These are phyloP conservation scores for Heliconius eleuchia DNA, from an alignment of 1,140 invertebrate species.

Conservation along the genomic window DNA sequence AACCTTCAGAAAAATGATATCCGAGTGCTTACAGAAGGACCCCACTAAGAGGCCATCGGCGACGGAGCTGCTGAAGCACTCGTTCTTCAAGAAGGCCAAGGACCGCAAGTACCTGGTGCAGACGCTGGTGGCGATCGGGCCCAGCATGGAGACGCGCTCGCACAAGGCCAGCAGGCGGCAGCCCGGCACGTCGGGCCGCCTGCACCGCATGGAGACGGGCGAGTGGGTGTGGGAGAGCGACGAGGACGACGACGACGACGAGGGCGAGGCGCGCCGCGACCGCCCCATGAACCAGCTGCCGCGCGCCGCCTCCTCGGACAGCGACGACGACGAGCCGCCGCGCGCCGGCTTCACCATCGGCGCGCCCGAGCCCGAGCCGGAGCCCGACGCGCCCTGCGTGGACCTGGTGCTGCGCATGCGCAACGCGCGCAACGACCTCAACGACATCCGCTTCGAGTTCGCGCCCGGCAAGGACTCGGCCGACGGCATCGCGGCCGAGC, in stretches of 20 bases:
- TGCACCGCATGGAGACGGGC: slow-evolving; percentile 97
- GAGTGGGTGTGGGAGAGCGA: slow-evolving; percentile 99
- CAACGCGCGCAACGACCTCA: slow-evolving; percentile 95
- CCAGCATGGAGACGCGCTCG: slow-evolving; percentile 92
- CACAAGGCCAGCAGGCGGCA: slow-evolving; percentile 93
- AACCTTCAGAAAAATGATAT: slow-evolving; percentile 98
- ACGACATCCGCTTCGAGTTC: slow-evolving; percentile 99
- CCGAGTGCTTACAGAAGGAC: slow-evolving; percentile 98
- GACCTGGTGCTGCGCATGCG: slow-evolving; percentile 73
- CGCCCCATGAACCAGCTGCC: slow-evolving; percentile 82
- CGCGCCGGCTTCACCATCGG: slow-evolving; percentile 69
- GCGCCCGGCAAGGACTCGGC: slow-evolving; percentile 96
- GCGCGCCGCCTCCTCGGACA: slow-evolving; percentile 82
- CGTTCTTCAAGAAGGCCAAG: slow-evolving; percentile 99
- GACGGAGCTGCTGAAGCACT: slow-evolving; percentile 98
- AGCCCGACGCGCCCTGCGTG: slow-evolving; percentile 58
- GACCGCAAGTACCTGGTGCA: slow-evolving; percentile 97
- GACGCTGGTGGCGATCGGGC: slow-evolving; percentile 92
- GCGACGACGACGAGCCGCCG: slow-evolving; percentile 60
- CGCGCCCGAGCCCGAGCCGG: slow-evolving; percentile 47
- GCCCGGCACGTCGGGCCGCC: slow-evolving; percentile 93
- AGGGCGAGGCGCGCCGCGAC: slow-evolving; percentile 66
- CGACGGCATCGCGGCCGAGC: slow-evolving; percentile 96
- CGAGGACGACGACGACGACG: slow-evolving; percentile 81
- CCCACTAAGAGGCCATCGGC: slow-evolving; percentile 97